A percentile compares a stretch with the other conserved stretches of the same genome.
Conservation (phyloP, 2,888 invertebrate species). For the Scelioninae gen. 2 region DNA sequence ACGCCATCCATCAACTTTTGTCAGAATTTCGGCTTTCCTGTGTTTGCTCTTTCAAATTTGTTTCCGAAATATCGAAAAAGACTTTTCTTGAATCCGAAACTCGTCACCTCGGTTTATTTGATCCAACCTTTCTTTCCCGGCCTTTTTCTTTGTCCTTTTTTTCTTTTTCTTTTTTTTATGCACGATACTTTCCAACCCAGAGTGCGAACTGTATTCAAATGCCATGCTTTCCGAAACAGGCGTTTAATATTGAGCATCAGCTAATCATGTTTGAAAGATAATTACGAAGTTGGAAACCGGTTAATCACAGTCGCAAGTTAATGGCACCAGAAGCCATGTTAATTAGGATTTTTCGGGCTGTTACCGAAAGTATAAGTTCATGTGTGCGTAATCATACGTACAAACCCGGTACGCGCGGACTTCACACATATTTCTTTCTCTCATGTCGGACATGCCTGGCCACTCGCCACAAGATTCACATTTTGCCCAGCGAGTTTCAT, state of each 20-base stretch:
- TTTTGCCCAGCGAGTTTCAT: constrained; percentile 62
- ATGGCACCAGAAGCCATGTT: constrained; percentile 43
- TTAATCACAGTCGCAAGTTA: constrained; percentile 20
- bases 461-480: constrained; percentile 65
- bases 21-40: no score
- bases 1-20: no score
- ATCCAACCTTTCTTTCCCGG: no score
- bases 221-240: background rate
- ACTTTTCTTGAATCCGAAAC: no score
- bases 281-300: constrained; percentile 12
- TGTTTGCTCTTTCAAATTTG: no score
- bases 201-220: background rate
- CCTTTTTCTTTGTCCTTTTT: no score
- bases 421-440: constrained; percentile 52
- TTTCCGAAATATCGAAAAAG: no score
- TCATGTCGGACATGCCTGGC: constrained; percentile 61
- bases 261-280: constrained; percentile 10
- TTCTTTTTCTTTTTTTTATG: no score
- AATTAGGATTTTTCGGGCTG: constrained; percentile 51
- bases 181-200: no score
- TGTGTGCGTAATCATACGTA: constrained; percentile 43
- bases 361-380: constrained; percentile 26
- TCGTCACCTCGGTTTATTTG: no score
- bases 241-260: background rate
- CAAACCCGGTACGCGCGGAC: constrained; percentile 30